These are phyloP conservation scores for Hexactinellida sp. DNA, from an alignment of 37 sponge, comb jelly and placozoan genomes.

Conservation along the genomic window DNA sequence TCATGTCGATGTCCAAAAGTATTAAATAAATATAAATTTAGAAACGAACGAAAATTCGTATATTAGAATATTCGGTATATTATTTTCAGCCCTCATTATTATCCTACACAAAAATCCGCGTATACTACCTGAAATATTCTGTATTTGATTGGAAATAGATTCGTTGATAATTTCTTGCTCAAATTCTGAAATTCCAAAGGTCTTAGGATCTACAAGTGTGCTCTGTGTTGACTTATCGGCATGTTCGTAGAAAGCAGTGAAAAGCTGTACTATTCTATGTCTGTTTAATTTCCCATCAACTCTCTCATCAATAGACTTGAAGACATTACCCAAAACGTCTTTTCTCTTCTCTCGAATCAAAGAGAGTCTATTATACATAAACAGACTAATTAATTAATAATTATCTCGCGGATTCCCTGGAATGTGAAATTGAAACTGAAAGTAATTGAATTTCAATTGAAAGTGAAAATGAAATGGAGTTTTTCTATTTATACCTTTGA, in stretches of 20 bases:
- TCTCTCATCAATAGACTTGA: neutral
- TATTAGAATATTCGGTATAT: too few species aligned
- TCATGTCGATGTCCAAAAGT: too few species aligned
- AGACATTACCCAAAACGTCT: neutral
- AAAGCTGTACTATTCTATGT: neutral
- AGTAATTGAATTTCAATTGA: too few species aligned
- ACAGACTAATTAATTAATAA: too few species aligned
- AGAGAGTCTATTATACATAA: neutral
- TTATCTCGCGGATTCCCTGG: too few species aligned
- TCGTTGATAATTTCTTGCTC: neutral
- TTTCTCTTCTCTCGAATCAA: neutral
- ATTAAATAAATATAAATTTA: too few species aligned
- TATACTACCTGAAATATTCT: neutral
- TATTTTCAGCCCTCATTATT: too few species aligned
- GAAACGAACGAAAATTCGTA: too few species aligned
- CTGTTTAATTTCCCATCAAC: neutral
- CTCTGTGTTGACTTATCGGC: neutral
- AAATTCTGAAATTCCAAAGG: slow-evolving; percentile 9
- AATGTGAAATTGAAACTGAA: too few species aligned
- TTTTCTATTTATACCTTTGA: too few species aligned
- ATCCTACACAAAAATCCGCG: too few species aligned
- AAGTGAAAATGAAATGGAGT: too few species aligned
- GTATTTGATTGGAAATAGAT: neutral
- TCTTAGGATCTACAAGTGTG: neutral
- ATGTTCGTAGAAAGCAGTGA: neutral